Conservation (phyloP, 2,113 vertebrate genomes). For the Pontoporia blainvillei region DNA sequence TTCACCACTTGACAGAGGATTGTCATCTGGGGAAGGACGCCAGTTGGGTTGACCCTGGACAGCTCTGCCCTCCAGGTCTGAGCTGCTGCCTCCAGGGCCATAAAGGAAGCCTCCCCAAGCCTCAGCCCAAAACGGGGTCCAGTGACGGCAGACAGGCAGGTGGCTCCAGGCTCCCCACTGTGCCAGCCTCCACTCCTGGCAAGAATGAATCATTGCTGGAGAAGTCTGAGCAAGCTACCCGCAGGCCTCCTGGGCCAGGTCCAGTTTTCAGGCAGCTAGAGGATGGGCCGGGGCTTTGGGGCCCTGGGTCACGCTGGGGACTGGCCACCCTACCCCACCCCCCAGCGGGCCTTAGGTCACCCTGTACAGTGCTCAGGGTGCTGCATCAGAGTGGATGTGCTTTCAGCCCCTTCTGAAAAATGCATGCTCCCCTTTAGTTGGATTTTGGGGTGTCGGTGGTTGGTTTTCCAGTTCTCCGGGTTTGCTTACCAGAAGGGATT, state of each 20-base stretch:
- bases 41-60: no score
- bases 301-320: background rate
- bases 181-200: background rate
- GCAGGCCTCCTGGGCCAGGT: background rate
- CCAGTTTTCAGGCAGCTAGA: background rate
- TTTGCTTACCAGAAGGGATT: background rate
- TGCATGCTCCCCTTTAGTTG: background rate
- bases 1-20: background rate
- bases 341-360: background rate
- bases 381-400: background rate
- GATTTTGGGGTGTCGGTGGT: background rate
- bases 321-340: background rate
- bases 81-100: background rate
- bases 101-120: background rate
- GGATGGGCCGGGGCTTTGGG: background rate
- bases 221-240: background rate
- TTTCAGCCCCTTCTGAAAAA: background rate
- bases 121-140: background rate
- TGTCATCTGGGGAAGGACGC: background rate
- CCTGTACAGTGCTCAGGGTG: background rate
- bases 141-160: background rate
- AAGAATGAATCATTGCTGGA: background rate
- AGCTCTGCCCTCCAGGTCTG: background rate
- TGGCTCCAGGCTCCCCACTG: background rate
- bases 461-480: background rate